Evolutionary conservation across 2,113 vertebrate genomes (phyloP), one percentile per base, ranked within the genome.

Genomic region (Prionailurus viverrinus): DNA sequence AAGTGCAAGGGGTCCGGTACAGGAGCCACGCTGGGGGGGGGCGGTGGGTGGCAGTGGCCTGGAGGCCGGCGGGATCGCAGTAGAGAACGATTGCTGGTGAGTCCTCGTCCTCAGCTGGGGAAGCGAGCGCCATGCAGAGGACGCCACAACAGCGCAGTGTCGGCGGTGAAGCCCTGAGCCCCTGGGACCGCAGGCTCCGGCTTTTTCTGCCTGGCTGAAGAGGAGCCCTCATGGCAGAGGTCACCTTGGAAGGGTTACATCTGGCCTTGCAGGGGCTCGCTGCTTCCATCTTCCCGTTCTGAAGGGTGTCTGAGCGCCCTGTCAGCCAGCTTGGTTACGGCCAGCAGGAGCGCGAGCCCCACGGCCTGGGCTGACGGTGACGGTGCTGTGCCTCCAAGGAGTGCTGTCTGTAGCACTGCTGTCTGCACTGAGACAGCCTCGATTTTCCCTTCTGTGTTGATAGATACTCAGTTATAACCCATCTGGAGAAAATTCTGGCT

Each of bases 21-120:
- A 33, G 66, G 89, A 80, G 41, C 51, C 13, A 7, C 3, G 0
- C 3, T 16, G 41, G 11, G 11, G 61, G 33, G 69, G 4, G 36
- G 5, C 18, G 4, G 7, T 4, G 3, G 21, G 2, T 29, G 48
- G 39, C 19, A 1, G 21, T 25, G 31, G 45, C 39, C 7, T 3
- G 21, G 29, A 11, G 36, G 39, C 12, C 81, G 55, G 25, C 1
- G 3, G 41, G 29, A 4, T 61, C 1, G 0, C 18, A 0, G 1
- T 5, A 4, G 36, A 48, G 23, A 2, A 3, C 3, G 16, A 1
- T 0, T 0, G 7, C 39, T 7, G 7, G 63, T 58, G 12, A 65
- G 79, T 61, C 78, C 68, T 27, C 0, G 0, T 63, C 23, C 7
- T 82, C 8, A 29, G 21, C 23, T 36, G 53, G 29, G 29, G 6